Percentiles rank a stretch among this genome's conserved stretches.
phyloP scores from a whole-genome alignment of 2,888 invertebrate genomes.

The Xanthorhoe spadicearia region DNA sequence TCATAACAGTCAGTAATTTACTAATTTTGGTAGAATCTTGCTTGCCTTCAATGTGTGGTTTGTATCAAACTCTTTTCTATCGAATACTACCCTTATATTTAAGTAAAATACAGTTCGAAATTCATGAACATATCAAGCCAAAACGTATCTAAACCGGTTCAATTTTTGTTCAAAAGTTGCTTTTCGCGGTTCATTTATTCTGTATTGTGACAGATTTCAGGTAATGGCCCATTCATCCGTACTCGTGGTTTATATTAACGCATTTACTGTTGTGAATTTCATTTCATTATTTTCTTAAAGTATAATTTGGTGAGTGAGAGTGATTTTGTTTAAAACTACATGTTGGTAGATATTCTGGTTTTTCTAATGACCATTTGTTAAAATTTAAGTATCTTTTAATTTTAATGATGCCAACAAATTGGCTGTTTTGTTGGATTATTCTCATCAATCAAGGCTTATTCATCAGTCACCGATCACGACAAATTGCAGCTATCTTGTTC shows the following conservation, averaged over 20 bases:
- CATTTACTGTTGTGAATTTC: slow-evolving; percentile 27
- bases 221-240: slow-evolving; percentile 38
- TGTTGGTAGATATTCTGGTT: not conserved
- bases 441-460: not conserved
- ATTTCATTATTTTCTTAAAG: not conserved
- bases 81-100: not conserved
- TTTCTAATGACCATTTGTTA: not conserved
- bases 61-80: no score
- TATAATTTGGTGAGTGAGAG: not conserved
- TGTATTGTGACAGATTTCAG: slow-evolving; percentile 40
- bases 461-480: not conserved
- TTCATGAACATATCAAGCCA: slow-evolving; percentile 18
- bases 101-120: slow-evolving; percentile 16
- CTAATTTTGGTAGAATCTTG: no score
- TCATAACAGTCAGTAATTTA: no score
- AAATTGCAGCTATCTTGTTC: not conserved
- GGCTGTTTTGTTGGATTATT: not conserved
- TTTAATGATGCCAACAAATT: not conserved
- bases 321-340: no score
- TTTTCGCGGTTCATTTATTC: slow-evolving; percentile 37
- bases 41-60: no score
- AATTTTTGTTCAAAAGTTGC: slow-evolving; percentile 23
- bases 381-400: not conserved
- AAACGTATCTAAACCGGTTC: slow-evolving; percentile 19
- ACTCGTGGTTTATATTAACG: slow-evolving; percentile 32